A percentile compares a stretch with the other conserved stretches of the same genome.
Evolutionary conservation across 2,113 vertebrate genomes (phyloP).

Genomic region (Mugil cephalus): DNA sequence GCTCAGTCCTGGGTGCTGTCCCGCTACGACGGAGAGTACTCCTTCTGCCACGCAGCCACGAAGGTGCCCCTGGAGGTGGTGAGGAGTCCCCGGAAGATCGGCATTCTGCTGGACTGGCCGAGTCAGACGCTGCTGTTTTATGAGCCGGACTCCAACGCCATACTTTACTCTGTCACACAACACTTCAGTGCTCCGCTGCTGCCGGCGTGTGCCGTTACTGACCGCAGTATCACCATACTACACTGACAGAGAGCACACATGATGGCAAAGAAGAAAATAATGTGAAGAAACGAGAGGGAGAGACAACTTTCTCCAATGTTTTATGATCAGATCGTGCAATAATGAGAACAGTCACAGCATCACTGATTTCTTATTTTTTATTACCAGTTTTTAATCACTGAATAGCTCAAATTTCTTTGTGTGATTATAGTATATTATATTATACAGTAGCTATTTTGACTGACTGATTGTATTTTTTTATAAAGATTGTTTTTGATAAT

Average conservation of each 20-base stretch:
- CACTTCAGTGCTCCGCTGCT: slow-evolving; percentile 84
- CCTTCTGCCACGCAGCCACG: slow-evolving; percentile 86
- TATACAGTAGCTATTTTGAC: slow-evolving; percentile 18
- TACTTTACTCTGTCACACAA: slow-evolving; percentile 83
- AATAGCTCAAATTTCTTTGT: slow-evolving; percentile 14
- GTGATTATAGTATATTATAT: slow-evolving; percentile 35
- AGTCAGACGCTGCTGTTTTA: slow-evolving; percentile 90
- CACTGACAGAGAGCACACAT: slow-evolving; percentile 50
- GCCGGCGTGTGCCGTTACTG: slow-evolving; percentile 89
- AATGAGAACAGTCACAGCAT: not conserved
- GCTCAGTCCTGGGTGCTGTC: slow-evolving; percentile 92
- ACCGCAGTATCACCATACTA: slow-evolving; percentile 85
- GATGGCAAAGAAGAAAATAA: not conserved
- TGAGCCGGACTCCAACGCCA: slow-evolving; percentile 81
- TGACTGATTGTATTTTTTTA: slow-evolving; percentile 24
- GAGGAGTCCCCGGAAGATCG: slow-evolving; percentile 82
- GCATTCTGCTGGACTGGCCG: slow-evolving; percentile 89
- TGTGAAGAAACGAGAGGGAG: slow-evolving; percentile 17
- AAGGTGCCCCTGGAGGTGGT: slow-evolving; percentile 81
- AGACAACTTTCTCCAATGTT: not conserved
- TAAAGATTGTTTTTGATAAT: slow-evolving; percentile 10
- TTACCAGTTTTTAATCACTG: slow-evolving; percentile 7
- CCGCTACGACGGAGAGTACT: slow-evolving; percentile 88
- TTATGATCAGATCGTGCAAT: slow-evolving; percentile 34
- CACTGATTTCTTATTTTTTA: slow-evolving; percentile 6